phyloP scores from a whole-genome alignment of 64 coral and sea anemone genomes.

The Porites australiensis region DNA sequence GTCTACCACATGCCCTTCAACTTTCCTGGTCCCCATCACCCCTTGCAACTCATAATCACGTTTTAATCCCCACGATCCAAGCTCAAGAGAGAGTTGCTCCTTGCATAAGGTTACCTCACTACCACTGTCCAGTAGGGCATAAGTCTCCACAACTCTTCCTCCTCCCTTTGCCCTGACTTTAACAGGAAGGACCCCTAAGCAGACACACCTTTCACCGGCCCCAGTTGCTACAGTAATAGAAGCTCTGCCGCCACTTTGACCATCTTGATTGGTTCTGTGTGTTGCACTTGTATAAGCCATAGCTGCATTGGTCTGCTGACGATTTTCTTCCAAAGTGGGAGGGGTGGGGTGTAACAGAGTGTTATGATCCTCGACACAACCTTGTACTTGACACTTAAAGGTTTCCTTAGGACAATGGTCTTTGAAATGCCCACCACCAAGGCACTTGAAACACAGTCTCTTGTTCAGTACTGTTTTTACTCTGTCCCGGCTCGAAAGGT shows the following conservation, averaged over 20 bases:
- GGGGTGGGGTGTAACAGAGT: constrained; percentile 67
- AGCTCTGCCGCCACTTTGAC: neutral
- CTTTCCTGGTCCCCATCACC: constrained; percentile 9
- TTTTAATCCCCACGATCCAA: neutral
- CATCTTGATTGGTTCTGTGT: neutral
- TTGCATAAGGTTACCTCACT: constrained; percentile 60
- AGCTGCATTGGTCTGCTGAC: neutral
- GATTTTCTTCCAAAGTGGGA: neutral
- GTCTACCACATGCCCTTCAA: constrained; percentile 7
- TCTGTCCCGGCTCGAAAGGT: constrained; percentile 40
- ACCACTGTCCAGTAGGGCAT: constrained; percentile 58
- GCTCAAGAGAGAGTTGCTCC: constrained; percentile 18
- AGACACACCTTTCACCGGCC: constrained; percentile 32
- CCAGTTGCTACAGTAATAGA: constrained; percentile 5
- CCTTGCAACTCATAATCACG: neutral
- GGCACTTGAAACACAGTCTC: constrained; percentile 83
- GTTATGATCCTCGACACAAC: constrained; percentile 66
- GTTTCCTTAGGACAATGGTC: constrained; percentile 43
- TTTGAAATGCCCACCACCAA: constrained; percentile 69
- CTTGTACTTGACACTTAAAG: constrained; percentile 64
- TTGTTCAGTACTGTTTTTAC: constrained; percentile 57
- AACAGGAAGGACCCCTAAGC: constrained; percentile 60
- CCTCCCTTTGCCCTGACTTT: constrained; percentile 30
- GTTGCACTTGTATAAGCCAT: constrained; percentile 17
- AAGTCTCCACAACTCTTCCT: constrained; percentile 19